phyloP scores from a whole-genome alignment of 2,113 vertebrate genomes.

The Rafetus swinhoei region DNA sequence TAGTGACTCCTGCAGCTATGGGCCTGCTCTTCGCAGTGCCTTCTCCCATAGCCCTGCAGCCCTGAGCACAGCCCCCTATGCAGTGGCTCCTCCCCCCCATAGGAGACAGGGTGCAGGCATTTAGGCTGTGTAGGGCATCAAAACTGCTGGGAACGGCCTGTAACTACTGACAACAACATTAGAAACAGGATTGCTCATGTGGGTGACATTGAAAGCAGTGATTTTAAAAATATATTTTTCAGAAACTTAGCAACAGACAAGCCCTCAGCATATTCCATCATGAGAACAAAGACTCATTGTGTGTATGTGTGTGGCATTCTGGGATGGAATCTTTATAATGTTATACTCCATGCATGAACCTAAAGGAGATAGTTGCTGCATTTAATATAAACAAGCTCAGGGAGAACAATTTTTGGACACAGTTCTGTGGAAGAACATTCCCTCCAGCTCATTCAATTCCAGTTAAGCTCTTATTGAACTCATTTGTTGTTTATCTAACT shows the following conservation, averaged over 20 bases:
- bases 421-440: neutral
- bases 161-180: neutral
- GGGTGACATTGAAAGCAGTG: neutral
- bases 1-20: too few relatives aligned
- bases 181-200: neutral
- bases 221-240: neutral
- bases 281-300: neutral
- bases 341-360: neutral
- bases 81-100: too few relatives aligned
- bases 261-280: neutral
- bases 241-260: neutral
- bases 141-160: too few relatives aligned
- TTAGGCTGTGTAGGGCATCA: too few relatives aligned
- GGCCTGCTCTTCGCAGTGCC: too few relatives aligned
- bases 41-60: too few relatives aligned
- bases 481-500: neutral
- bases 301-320: neutral
- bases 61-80: too few relatives aligned
- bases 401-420: neutral
- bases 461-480: neutral
- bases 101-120: too few relatives aligned
- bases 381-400: neutral
- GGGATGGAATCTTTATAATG: neutral
- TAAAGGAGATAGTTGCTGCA: neutral
- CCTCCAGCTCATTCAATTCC: neutral